These are phyloP conservation scores for Corbicula japonica DNA, from an alignment of 2,888 invertebrate genomes.

Conservation along the genomic window DNA sequence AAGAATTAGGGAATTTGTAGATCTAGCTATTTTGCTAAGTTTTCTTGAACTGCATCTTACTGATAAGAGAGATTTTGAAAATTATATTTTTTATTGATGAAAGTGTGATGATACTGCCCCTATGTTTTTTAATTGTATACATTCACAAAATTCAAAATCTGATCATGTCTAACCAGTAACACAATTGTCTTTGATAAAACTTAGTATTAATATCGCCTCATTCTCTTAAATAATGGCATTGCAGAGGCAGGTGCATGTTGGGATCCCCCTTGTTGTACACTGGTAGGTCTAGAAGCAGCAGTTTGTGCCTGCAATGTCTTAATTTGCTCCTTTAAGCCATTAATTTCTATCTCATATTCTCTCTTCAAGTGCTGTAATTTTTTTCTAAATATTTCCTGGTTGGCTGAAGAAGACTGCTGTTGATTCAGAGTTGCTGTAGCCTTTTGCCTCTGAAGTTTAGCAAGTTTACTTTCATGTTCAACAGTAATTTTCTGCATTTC, in stretches of 20 bases:
- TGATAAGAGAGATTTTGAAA: too few relatives aligned
- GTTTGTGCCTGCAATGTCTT: constrained; percentile 41
- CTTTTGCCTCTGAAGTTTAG: constrained; percentile 63
- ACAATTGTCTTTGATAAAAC: too few relatives aligned
- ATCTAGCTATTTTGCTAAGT: too few relatives aligned
- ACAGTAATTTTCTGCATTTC: constrained; percentile 54
- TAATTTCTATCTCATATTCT: constrained; percentile 66
- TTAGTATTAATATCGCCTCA: too few relatives aligned
- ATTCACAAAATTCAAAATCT: too few relatives aligned
- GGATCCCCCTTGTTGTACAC: neutral
- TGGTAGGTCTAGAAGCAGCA: neutral
- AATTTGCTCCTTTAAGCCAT: constrained; percentile 52
- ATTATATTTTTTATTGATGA: too few relatives aligned
- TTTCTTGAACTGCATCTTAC: too few relatives aligned
- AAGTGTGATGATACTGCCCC: too few relatives aligned
- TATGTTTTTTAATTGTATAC: too few relatives aligned
- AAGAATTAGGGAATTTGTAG: too few relatives aligned
- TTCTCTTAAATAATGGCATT: constrained; percentile 27
- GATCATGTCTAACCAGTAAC: too few relatives aligned
- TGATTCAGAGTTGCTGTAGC: constrained; percentile 39
- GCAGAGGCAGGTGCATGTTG: constrained; percentile 11
- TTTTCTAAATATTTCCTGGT: constrained; percentile 70
- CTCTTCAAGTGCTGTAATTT: constrained; percentile 69
- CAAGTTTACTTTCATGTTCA: constrained; percentile 68
- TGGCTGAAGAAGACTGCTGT: constrained; percentile 51